Conservation (phyloP, 2,888 invertebrate genomes). For the Hypomecis punctinalis region DNA sequence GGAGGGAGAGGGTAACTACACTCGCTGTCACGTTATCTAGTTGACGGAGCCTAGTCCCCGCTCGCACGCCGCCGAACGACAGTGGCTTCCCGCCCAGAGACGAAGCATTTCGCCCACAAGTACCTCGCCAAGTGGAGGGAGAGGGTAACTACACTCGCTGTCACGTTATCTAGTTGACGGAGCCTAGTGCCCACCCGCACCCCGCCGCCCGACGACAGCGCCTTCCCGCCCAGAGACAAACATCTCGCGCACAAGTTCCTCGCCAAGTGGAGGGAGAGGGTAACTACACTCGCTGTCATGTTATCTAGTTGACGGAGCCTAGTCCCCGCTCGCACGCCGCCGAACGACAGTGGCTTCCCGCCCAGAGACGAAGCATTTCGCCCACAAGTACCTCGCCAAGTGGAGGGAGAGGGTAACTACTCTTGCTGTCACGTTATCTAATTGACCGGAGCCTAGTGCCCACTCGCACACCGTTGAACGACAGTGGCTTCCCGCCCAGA, state of each 20-base stretch:
- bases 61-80: slow-evolving; percentile 40
- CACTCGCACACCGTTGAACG: too few relatives aligned
- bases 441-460: too few relatives aligned
- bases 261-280: slow-evolving; percentile 74
- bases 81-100: slow-evolving; percentile 57
- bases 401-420: slow-evolving; percentile 71
- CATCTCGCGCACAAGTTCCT: slow-evolving; percentile 76
- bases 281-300: slow-evolving; percentile 34
- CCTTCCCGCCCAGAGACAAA: slow-evolving; percentile 57
- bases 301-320: slow-evolving; percentile 48
- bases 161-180: too few relatives aligned
- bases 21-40: too few relatives aligned
- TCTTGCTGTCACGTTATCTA: too few relatives aligned
- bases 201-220: slow-evolving; percentile 42
- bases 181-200: slow-evolving; percentile 52
- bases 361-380: slow-evolving; percentile 67
- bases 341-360: slow-evolving; percentile 42
- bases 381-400: slow-evolving; percentile 72
- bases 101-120: slow-evolving; percentile 69
- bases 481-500: too few relatives aligned
- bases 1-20: too few relatives aligned
- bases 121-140: slow-evolving; percentile 76
- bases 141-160: slow-evolving; percentile 52
- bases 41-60: slow-evolving; percentile 59
- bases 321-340: slow-evolving; percentile 44